Percentiles rank a stretch among this genome's conserved stretches.
phyloP scores from a whole-genome alignment of 2,888 invertebrate genomes.

The Macrophya annulata region DNA sequence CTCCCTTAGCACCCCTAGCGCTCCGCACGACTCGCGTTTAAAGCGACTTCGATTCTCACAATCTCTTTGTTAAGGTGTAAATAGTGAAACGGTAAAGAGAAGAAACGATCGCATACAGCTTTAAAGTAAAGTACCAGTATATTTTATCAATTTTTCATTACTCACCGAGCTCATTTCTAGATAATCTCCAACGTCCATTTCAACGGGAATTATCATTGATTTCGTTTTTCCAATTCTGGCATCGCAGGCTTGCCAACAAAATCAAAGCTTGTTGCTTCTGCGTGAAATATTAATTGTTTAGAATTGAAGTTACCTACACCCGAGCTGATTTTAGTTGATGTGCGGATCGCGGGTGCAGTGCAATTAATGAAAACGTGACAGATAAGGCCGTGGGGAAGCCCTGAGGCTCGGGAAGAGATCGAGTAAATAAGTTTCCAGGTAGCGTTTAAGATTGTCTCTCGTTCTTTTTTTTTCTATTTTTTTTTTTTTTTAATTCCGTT shows the following conservation, averaged over 20 bases:
- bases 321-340: not conserved
- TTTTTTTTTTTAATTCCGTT: conserved; percentile 12
- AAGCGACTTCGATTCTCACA: conserved; percentile 72
- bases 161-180: not conserved
- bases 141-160: not conserved
- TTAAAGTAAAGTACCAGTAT: not conserved
- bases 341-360: not conserved
- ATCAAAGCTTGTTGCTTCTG: not conserved
- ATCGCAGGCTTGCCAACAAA: not conserved
- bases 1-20: conserved; percentile 69
- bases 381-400: not conserved
- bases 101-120: not conserved
- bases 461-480: not conserved
- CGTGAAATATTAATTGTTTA: not conserved
- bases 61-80: conserved; percentile 38
- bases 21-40: conserved; percentile 67
- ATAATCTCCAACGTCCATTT: not conserved
- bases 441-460: conserved; percentile 29
- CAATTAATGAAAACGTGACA: not conserved
- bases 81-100: conserved; percentile 14
- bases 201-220: not conserved
- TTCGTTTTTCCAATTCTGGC: not conserved
- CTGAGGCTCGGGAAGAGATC: not conserved
- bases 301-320: not conserved
- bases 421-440: conserved; percentile 12